Evolutionary conservation across 2,888 invertebrate species (phyloP).

Genomic region (Abrostola tripartita): DNA sequence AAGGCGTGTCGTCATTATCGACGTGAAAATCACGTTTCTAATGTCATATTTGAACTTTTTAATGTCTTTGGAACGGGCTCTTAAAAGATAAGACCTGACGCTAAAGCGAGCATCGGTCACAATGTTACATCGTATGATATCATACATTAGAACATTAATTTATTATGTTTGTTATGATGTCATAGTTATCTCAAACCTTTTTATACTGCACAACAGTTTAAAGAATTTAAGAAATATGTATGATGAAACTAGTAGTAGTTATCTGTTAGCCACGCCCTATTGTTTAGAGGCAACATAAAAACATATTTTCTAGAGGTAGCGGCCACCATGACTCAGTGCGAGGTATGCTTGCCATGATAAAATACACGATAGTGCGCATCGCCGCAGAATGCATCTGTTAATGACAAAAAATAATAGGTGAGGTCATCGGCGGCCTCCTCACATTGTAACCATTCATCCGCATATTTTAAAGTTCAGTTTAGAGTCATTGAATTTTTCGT

Average conservation of each 20-base stretch:
- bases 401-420: conserved; percentile 74
- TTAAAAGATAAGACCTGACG: conserved; percentile 55
- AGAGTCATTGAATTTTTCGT: conserved; percentile 52
- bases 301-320: conserved; percentile 55
- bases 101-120: conserved; percentile 36
- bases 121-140: conserved; percentile 65
- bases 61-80: conserved; percentile 17
- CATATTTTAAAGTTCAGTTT: conserved; percentile 52
- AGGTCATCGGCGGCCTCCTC: conserved; percentile 68
- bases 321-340: conserved; percentile 62
- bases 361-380: conserved; percentile 44
- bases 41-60: conserved; percentile 11
- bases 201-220: conserved; percentile 20
- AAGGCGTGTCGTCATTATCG: conserved; percentile 12
- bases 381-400: conserved; percentile 61
- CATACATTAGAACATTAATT: conserved; percentile 61
- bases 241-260: conserved; percentile 28
- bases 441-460: conserved; percentile 59
- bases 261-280: conserved; percentile 60
- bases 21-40: not conserved
- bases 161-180: conserved; percentile 67
- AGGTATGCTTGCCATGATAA: conserved; percentile 65
- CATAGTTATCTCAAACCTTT: conserved; percentile 57
- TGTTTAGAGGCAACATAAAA: conserved; percentile 46
- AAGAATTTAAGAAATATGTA: conserved; percentile 22